Evolutionary conservation across 2,113 vertebrate species (phyloP).

Genomic region (Petrocephalus zakoni): DNA sequence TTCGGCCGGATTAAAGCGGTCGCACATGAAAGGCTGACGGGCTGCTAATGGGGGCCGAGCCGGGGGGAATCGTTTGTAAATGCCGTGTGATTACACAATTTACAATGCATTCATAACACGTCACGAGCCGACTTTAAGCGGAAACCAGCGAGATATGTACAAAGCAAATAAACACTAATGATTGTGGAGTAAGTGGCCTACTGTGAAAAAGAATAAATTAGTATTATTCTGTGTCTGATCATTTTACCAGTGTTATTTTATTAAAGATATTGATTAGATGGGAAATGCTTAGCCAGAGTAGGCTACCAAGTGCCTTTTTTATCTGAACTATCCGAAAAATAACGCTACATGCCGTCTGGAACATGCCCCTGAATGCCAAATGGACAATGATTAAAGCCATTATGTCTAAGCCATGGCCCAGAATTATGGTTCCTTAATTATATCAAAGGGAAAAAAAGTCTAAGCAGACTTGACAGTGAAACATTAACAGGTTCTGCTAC

Average conservation of each 20-base stretch:
- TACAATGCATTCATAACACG: not conserved
- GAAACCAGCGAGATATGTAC: not conserved
- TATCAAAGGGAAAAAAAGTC: not conserved
- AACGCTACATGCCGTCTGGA: not conserved
- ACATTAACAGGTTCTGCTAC: not conserved
- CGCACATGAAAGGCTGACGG: not conserved
- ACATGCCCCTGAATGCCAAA: not conserved
- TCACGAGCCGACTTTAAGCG: not conserved
- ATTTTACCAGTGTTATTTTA: not conserved
- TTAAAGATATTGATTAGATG: not conserved
- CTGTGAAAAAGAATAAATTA: not conserved
- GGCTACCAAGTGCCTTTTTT: not conserved
- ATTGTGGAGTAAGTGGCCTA: not conserved
- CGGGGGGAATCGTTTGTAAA: not conserved
- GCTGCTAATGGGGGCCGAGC: not conserved
- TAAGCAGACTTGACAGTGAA: not conserved
- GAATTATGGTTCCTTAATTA: not conserved
- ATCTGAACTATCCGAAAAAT: not conserved
- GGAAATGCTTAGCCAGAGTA: not conserved
- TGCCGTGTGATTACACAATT: constrained; percentile 3
- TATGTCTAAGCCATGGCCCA: not conserved
- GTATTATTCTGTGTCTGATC: not conserved
- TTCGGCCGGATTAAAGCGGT: not conserved
- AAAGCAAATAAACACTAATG: not conserved
- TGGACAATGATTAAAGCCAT: not conserved